Percentiles rank a stretch among this genome's conserved stretches.
phyloP scores from a whole-genome alignment of 2,888 invertebrate species.

The Tetragnatha montana region DNA sequence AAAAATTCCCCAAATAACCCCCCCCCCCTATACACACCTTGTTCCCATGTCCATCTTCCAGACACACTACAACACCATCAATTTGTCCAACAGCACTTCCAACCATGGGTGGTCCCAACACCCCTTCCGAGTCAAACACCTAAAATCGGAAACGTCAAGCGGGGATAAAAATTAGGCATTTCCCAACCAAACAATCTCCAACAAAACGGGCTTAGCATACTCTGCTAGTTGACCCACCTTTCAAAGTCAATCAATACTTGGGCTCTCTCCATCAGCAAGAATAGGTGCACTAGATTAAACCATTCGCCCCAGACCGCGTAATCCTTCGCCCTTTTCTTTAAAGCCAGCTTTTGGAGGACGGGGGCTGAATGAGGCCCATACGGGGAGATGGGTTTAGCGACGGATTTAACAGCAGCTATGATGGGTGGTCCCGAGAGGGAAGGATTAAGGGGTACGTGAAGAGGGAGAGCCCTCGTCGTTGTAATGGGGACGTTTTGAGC shows the following conservation, averaged over 20 bases:
- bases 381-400: slow-evolving; percentile 31
- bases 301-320: slow-evolving; percentile 16
- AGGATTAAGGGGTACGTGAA: neutral
- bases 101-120: no score
- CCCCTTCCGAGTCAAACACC: no score
- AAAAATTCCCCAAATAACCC: no score
- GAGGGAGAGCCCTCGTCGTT: neutral
- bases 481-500: neutral
- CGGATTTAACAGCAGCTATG: neutral
- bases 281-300: slow-evolving; percentile 23
- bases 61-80: no score
- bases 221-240: slow-evolving; percentile 3
- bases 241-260: slow-evolving; percentile 28
- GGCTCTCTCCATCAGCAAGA: slow-evolving; percentile 16
- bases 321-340: slow-evolving; percentile 35
- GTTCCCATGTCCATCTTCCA: no score
- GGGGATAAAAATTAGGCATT: no score
- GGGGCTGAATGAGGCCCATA: slow-evolving; percentile 3
- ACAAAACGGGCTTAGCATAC: neutral
- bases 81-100: no score
- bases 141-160: no score
- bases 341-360: slow-evolving; percentile 30
- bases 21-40: no score
- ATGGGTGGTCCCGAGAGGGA: slow-evolving; percentile 25
- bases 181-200: no score